Percentiles rank a stretch among this genome's conserved stretches.
phyloP scores from a whole-genome alignment of 2,797 vertebrate species.

The Sebastes matsubarae region DNA sequence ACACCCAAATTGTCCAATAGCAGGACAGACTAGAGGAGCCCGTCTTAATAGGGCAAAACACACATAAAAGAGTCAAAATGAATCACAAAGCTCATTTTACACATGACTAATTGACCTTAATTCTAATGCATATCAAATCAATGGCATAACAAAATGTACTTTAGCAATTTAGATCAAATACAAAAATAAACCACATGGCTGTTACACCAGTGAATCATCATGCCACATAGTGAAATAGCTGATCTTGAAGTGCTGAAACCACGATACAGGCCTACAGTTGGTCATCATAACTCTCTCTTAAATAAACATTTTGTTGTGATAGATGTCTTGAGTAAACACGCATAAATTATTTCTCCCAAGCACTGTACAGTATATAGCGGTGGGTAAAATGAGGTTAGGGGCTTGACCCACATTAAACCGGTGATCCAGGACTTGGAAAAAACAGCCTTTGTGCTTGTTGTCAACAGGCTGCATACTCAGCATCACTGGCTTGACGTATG shows the following conservation, averaged over 20 bases:
- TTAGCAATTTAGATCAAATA: too few relatives aligned
- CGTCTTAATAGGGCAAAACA: too few relatives aligned
- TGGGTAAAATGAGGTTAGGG: neutral
- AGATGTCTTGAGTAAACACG: neutral
- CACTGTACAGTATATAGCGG: neutral
- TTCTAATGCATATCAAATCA: too few relatives aligned
- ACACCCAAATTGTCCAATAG: too few relatives aligned
- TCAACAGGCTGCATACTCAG: constrained; percentile 1
- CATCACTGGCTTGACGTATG: neutral
- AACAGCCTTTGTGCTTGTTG: neutral
- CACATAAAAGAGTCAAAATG: too few relatives aligned
- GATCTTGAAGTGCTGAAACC: too few relatives aligned
- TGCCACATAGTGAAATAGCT: neutral
- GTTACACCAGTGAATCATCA: neutral
- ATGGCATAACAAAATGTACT: too few relatives aligned
- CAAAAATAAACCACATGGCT: too few relatives aligned
- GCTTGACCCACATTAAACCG: neutral
- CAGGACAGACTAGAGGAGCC: too few relatives aligned
- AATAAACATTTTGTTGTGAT: neutral
- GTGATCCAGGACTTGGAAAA: neutral
- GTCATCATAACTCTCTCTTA: neutral
- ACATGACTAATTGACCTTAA: too few relatives aligned
- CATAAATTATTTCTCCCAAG: neutral
- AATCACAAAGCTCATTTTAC: too few relatives aligned
- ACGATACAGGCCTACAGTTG: neutral